phyloP scores from a whole-genome alignment of 2,113 vertebrate genomes.

The Plestiodon gilberti region DNA sequence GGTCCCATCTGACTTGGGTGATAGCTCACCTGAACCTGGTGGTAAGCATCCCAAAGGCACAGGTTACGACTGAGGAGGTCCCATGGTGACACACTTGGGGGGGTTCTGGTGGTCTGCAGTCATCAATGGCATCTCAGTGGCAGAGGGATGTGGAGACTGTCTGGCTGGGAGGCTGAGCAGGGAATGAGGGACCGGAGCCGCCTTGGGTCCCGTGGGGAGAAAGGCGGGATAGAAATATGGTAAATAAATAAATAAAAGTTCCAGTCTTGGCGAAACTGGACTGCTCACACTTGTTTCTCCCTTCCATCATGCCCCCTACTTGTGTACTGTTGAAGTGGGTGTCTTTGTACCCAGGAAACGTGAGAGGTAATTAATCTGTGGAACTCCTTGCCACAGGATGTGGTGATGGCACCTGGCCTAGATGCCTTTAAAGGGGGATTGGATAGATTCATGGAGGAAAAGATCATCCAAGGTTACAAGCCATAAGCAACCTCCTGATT shows the following conservation, averaged over 20 bases:
- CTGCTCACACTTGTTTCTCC: not conserved
- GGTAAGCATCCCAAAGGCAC: slow-evolving; percentile 34
- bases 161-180: not conserved
- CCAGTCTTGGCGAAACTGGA: not conserved
- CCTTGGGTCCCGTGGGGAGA: no score
- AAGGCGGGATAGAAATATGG: no score
- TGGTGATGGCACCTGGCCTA: no score
- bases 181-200: not conserved
- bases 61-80: not conserved
- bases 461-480: no score
- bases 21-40: slow-evolving; percentile 8
- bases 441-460: no score
- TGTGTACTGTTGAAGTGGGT: not conserved
- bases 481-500: no score
- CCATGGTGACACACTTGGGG: not conserved
- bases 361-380: no score
- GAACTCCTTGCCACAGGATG: no score
- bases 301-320: not conserved
- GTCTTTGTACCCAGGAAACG: not conserved
- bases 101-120: not conserved
- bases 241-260: no score
- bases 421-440: no score
- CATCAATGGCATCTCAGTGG: not conserved
- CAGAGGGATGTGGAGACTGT: not conserved
- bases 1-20: not conserved